These are phyloP conservation scores for Uromys caudimaculatus DNA, from an alignment of 2,797 vertebrate species.

Conservation along the genomic window DNA sequence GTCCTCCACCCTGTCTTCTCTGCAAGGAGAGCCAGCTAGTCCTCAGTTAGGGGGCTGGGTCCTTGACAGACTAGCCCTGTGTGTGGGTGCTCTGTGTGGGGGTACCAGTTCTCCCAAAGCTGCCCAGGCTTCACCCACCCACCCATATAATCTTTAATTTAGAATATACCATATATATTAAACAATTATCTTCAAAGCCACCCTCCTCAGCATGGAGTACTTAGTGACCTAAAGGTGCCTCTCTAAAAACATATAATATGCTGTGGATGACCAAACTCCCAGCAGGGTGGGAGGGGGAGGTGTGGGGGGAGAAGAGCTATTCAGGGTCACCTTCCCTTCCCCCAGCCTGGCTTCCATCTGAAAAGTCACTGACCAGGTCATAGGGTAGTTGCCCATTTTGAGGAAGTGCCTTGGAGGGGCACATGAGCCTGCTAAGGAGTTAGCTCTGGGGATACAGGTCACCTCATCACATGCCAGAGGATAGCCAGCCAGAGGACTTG, in stretches of 20 bases:
- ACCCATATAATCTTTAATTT: slow-evolving; percentile 51
- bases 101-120: neutral
- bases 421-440: neutral
- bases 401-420: neutral
- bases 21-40: neutral
- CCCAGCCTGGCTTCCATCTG: neutral
- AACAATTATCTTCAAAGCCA: slow-evolving; percentile 77
- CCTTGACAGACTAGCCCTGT: neutral
- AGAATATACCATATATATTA: slow-evolving; percentile 85
- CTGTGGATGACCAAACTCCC: neutral
- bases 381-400: neutral
- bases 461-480: neutral
- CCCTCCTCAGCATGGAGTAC: slow-evolving; percentile 70
- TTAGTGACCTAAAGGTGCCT: slow-evolving; percentile 51
- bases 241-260: slow-evolving; percentile 63
- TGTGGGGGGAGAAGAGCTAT: neutral
- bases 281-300: neutral
- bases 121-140: neutral
- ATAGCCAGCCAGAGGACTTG: neutral
- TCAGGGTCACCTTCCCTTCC: neutral
- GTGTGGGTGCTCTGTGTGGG: neutral
- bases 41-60: neutral
- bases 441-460: neutral
- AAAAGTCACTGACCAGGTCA: neutral
- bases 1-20: neutral